These are phyloP conservation scores for Bombus balteatus DNA, from an alignment of 1,140 invertebrate species.

Conservation along the genomic window DNA sequence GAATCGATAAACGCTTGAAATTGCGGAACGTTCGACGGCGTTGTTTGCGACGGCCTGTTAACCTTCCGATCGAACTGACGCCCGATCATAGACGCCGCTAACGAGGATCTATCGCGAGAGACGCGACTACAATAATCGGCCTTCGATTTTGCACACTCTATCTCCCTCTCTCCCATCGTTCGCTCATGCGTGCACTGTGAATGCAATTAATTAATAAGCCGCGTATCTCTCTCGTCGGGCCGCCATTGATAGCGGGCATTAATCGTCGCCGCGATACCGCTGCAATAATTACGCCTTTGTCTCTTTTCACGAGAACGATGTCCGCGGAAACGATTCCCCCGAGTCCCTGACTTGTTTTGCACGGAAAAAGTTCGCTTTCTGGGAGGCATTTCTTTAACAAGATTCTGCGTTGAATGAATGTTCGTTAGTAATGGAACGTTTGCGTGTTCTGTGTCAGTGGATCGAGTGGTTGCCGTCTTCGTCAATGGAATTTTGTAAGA, in stretches of 20 bases:
- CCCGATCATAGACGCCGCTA: slow-evolving; percentile 41
- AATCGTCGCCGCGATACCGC: slow-evolving; percentile 46
- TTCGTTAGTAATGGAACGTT: neutral
- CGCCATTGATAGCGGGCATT: slow-evolving; percentile 41
- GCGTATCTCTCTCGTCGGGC: slow-evolving; percentile 13
- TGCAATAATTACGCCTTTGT: slow-evolving; percentile 60
- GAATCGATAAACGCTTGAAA: slow-evolving; percentile 47
- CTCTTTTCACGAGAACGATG: slow-evolving; percentile 13
- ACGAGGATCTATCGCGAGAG: slow-evolving; percentile 40
- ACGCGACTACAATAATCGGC: slow-evolving; percentile 34
- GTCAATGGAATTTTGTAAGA: neutral
- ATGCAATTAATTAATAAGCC: slow-evolving; percentile 61
- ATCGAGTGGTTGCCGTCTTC: neutral
- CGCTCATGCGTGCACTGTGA: neutral
- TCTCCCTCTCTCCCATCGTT: neutral
- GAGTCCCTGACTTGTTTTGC: neutral
- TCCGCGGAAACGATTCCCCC: slow-evolving; percentile 26
- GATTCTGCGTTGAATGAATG: neutral
- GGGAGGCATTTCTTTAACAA: neutral
- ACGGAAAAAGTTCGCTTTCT: neutral
- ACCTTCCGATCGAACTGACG: slow-evolving; percentile 42
- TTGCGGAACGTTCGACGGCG: slow-evolving; percentile 27
- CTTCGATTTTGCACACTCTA: slow-evolving; percentile 12
- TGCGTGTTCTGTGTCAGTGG: neutral
- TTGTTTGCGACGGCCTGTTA: slow-evolving; percentile 56